Evolutionary conservation across 2,888 invertebrate genomes (phyloP).

Genomic region (Hypolimnas misippus): DNA sequence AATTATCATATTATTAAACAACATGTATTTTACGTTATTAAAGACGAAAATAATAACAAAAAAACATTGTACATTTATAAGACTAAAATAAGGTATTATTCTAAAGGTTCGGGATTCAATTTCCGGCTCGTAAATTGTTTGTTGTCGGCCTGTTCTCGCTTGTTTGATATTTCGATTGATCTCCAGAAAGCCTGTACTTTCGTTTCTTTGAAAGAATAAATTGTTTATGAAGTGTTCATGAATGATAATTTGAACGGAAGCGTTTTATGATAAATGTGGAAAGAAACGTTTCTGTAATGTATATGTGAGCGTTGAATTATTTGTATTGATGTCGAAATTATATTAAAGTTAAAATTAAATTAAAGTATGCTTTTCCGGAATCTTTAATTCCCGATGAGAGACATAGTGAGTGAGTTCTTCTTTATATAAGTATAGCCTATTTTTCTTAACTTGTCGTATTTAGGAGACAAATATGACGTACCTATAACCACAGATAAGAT

Average conservation of each 20-base stretch:
- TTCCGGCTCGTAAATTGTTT: conserved; percentile 41
- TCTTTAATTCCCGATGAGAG: too few relatives aligned
- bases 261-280: not conserved
- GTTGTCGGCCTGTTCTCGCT: conserved; percentile 22
- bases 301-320: too few relatives aligned
- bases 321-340: too few relatives aligned
- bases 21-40: not conserved
- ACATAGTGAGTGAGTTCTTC: too few relatives aligned
- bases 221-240: conserved; percentile 17
- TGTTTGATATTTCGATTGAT: conserved; percentile 37
- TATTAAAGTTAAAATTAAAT: too few relatives aligned
- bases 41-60: not conserved
- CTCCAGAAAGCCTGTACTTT: conserved; percentile 17
- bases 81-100: conserved; percentile 17
- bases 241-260: conserved; percentile 10
- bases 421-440: too few relatives aligned
- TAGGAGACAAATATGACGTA: too few relatives aligned
- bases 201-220: conserved; percentile 20
- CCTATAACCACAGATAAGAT: too few relatives aligned
- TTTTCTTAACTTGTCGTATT: too few relatives aligned
- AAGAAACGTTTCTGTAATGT: too few relatives aligned
- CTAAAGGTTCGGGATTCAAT: conserved; percentile 34
- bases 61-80: conserved; percentile 1
- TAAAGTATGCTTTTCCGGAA: too few relatives aligned
- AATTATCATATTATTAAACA: too few relatives aligned